Evolutionary conservation across 1,140 invertebrate species (phyloP).

Genomic region (Adoxophyes honmai): DNA sequence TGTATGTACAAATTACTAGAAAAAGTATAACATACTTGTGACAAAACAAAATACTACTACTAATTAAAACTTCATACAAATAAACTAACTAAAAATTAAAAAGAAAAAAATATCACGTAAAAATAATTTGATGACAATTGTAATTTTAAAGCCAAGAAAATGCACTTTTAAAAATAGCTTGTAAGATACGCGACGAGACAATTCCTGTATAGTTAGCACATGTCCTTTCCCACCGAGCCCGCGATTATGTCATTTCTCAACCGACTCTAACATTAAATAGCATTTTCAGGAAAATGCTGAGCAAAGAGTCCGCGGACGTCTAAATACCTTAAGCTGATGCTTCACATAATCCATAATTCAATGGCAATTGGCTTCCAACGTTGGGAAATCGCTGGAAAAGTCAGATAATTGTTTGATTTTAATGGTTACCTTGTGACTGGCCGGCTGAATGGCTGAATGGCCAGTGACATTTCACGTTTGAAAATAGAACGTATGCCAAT

Average conservation of each 20-base stretch:
- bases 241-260: conserved; percentile 13
- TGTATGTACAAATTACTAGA: no score
- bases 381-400: background rate
- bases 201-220: background rate
- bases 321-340: background rate
- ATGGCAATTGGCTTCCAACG: background rate
- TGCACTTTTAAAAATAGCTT: background rate
- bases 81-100: no score
- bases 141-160: conserved; percentile 9
- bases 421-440: no score
- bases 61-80: no score
- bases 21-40: no score
- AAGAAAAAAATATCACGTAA: no score
- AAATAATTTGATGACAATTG: background rate
- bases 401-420: no score
- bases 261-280: conserved; percentile 9
- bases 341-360: conserved; percentile 11
- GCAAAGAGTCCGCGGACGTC: conserved; percentile 1
- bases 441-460: no score
- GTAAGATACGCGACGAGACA: background rate
- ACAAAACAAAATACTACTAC: no score
- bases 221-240: conserved; percentile 5
- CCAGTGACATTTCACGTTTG: no score
- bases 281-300: conserved; percentile 8
- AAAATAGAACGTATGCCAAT: no score